A percentile compares a stretch with the other conserved stretches of the same genome.
Conservation (phyloP, 2,797 vertebrate species). For the Oryzias dopingdopingensis region DNA sequence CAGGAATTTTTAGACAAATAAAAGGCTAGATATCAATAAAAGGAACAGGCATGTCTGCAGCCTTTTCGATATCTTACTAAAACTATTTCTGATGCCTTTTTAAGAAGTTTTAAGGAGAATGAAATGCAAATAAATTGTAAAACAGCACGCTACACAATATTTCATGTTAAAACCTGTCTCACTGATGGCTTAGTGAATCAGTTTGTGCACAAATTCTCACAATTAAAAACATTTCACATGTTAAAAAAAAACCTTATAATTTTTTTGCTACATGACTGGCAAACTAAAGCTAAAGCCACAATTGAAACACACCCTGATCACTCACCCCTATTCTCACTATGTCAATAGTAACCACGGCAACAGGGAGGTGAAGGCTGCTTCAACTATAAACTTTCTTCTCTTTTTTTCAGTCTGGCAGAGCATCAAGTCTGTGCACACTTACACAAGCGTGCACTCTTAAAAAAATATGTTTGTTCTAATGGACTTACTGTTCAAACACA, state of each 20-base stretch:
- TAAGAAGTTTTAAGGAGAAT: no score
- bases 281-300: slow-evolving; percentile 18
- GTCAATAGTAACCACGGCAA: slow-evolving; percentile 71
- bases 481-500: slow-evolving; percentile 40
- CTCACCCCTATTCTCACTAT: slow-evolving; percentile 27
- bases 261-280: slow-evolving; percentile 7
- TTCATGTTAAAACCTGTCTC: background rate
- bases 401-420: background rate
- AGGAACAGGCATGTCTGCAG: no score
- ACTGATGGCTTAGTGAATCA: background rate
- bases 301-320: slow-evolving; percentile 49
- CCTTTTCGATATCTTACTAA: no score
- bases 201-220: slow-evolving; percentile 1
- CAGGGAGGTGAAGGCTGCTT: slow-evolving; percentile 32
- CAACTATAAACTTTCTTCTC: slow-evolving; percentile 17
- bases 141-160: background rate
- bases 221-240: slow-evolving; percentile 1
- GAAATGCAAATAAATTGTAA: background rate
- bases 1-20: slow-evolving; percentile 2
- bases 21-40: no score
- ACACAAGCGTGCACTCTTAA: background rate
- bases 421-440: background rate
- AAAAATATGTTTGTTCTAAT: slow-evolving; percentile 17
- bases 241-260: slow-evolving; percentile 1
- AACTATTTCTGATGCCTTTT: no score